Base-by-base conservation (phyloP, 2,797 vertebrate species). In the Ctenopoma kingsleyae region DNA sequence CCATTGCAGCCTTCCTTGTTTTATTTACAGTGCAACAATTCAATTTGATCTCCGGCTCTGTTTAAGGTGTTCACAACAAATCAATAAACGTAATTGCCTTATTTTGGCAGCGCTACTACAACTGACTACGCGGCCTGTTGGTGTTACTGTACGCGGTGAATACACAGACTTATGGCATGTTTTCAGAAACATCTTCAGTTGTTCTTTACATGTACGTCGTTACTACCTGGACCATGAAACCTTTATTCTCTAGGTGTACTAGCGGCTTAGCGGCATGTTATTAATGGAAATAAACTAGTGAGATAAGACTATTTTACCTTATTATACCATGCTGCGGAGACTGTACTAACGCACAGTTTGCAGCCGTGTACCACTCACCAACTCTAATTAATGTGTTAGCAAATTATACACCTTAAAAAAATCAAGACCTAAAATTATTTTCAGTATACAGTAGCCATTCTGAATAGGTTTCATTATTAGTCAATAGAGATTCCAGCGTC, bases 41-140 rank as follows among this genome's bases (percentile, higher is more conserved):
- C 49, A 74, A 48, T 44, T 64, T 43, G 54, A 65, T 66, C 47
- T 63, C 66, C 11, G 2, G 30, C 60, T 77, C 62, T 62, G 58
- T 82, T 77, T 63, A 58, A 81, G 74, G 46, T 71, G 68, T 68
- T 75, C 63, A 52, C 69, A 69, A 66, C 73, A 56, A 67, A 87
- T 87, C 80, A 52, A 74, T 78, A 43, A 16, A 49, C 22, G 38
- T 77, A 80, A 88, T 62, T 82, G 84, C 48, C 30, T 85, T 84
- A 74, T 74, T 81, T 79, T 84, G 70, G 66, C 78, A 76, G 72
- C 46, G 12, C 27, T 35, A 68, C 50, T 2, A 4, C 19, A 68
- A 47, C 62, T 47, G 48, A 73, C 70, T 46, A 72, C 5, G 13
- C 71, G 17, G 36, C 49, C 55, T 43, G n/a, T 54, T 72, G 48